Base-by-base conservation (phyloP, 2,888 invertebrate genomes). In the Sesia apiformis region DNA sequence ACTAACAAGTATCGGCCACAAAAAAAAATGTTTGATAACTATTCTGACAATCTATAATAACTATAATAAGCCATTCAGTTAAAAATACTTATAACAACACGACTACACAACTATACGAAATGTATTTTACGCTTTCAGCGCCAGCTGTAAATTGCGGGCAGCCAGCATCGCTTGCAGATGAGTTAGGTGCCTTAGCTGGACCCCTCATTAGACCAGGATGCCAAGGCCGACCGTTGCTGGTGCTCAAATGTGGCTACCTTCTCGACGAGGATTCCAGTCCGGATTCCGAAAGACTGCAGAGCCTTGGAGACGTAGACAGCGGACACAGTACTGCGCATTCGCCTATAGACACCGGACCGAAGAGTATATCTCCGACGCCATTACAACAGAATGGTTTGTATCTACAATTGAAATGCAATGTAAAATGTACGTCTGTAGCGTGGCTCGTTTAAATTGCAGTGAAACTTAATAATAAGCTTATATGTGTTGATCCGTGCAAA, bases 271-370 rank as follows among this genome's bases (percentile, higher is more conserved):
- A 96, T 73, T 94, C 94, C 50, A 96, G 96, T 60, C 96, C 96
- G 4, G 96, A 96, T 71, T 96, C 96, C 39, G 96, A 96, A 70
- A 91, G 95, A 60, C 90, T 96, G 63, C 93, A 96, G 69, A 95
- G 84, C 76, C 75, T 92, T 53, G 92, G 92, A 4, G 94, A 95
- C 72, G 94, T 94, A 6, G 97, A 97, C 75, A 97, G 97, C 66
- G 97, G 97, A 2, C 96, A 97, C 74, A 97, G 97, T 65, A 97
- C 97, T 38, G 96, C 96, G 52, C 97, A 97, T 77, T 97, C 97
- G 0, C 97, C 97, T 0, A 91, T 91, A 51, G 97, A 96, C 65
- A 91, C 90, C 59, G 96, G 96, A 39, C 95, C 95, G 53, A 96
- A 96, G 83, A 96, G 95, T 64, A 92, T 96, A 82, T 96, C 96